These are phyloP conservation scores for Bos indicus DNA, from an alignment of 2,113 vertebrate species.

Conservation along the genomic window DNA sequence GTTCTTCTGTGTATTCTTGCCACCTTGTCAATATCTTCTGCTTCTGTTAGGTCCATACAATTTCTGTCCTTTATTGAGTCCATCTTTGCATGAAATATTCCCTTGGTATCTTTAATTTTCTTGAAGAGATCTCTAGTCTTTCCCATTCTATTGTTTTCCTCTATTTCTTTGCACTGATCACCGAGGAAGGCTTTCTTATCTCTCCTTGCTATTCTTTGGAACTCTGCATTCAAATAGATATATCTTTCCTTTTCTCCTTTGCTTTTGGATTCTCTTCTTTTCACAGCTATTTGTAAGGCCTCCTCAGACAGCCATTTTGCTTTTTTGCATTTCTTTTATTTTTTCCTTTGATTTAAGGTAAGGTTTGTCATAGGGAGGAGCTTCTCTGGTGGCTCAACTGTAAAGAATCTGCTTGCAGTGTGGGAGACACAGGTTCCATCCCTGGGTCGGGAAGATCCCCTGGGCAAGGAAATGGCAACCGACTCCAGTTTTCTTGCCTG, in stretches of 20 bases:
- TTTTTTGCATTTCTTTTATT: not conserved
- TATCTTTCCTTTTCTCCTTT: not conserved
- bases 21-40: not conserved
- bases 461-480: not conserved
- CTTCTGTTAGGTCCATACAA: not conserved
- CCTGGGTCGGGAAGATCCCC: not conserved
- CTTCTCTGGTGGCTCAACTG: not conserved
- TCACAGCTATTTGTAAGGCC: not conserved
- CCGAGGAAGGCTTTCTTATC: not conserved
- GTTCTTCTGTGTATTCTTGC: not conserved
- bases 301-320: not conserved
- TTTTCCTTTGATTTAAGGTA: not conserved
- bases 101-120: not conserved
- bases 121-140: not conserved
- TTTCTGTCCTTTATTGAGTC: not conserved
- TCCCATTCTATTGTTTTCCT: not conserved
- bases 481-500: not conserved
- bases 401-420: not conserved
- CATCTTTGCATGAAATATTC: not conserved
- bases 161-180: not conserved
- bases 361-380: not conserved
- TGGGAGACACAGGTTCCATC: not conserved
- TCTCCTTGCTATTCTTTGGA: not conserved
- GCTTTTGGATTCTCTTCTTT: not conserved
- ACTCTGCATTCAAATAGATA: not conserved